Evolutionary conservation across 2,797 vertebrate genomes (phyloP).

Genomic region (Cossypha heuglini): DNA sequence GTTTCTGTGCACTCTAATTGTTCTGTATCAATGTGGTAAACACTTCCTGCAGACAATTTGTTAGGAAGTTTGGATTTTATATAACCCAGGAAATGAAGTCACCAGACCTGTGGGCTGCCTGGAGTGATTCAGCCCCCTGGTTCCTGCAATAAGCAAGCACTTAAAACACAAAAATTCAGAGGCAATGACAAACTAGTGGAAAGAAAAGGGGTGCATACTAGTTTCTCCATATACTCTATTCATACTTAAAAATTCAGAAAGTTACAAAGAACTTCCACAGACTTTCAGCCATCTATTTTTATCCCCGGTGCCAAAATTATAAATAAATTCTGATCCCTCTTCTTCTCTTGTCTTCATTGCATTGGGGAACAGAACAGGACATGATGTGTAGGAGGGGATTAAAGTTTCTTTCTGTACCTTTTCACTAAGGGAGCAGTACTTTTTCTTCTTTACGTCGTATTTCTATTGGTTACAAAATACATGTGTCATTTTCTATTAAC

Average conservation of each 20-base stretch:
- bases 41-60: conserved; percentile 32
- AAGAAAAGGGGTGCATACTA: background rate
- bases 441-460: background rate
- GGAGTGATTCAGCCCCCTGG: background rate
- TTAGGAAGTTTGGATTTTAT: conserved; percentile 58
- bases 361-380: background rate
- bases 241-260: conserved; percentile 1
- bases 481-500: background rate
- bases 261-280: background rate
- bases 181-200: background rate
- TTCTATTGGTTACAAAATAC: background rate
- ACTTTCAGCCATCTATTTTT: background rate
- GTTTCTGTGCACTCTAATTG: conserved; percentile 16
- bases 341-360: background rate
- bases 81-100: conserved; percentile 63
- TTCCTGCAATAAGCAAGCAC: conserved; percentile 1
- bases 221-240: background rate
- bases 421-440: background rate
- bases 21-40: conserved; percentile 51
- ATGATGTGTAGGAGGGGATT: rapidly evolving
- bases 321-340: background rate
- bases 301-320: background rate
- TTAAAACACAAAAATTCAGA: conserved; percentile 1
- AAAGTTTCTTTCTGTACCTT: background rate
- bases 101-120: conserved; percentile 19